These are phyloP conservation scores for Pollachius pollachius DNA, from an alignment of 2,113 vertebrate species.

Conservation along the genomic window DNA sequence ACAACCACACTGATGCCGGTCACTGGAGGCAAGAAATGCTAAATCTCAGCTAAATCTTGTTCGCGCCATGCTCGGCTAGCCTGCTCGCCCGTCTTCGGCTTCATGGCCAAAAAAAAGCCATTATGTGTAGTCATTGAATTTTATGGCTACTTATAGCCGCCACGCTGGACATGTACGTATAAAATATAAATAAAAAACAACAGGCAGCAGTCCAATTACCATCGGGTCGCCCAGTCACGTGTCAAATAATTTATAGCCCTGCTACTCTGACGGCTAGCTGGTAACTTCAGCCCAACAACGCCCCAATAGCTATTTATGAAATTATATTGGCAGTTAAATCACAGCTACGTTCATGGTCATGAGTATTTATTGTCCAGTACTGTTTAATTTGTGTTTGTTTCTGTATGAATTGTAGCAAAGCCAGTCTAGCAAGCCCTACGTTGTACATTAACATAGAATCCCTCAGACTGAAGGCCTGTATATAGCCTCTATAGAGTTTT, in stretches of 20 bases:
- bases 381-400: conserved; percentile 43
- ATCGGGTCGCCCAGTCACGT: conserved; percentile 45
- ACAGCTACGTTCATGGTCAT: conserved; percentile 35
- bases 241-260: conserved; percentile 58
- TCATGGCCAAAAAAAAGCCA: conserved; percentile 55
- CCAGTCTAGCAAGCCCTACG: not conserved
- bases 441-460: no score
- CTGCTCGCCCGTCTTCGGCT: conserved; percentile 40
- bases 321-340: conserved; percentile 39
- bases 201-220: conserved; percentile 59
- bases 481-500: no score
- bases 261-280: conserved; percentile 11
- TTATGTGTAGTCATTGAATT: conserved; percentile 68
- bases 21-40: conserved; percentile 46
- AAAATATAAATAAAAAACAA: conserved; percentile 54
- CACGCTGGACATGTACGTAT: conserved; percentile 23
- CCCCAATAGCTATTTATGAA: conserved; percentile 50
- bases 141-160: conserved; percentile 65
- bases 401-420: conserved; percentile 18
- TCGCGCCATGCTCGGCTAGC: conserved; percentile 41
- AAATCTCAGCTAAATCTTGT: conserved; percentile 60
- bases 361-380: conserved; percentile 38
- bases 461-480: no score
- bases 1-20: conserved; percentile 41
- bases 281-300: conserved; percentile 42